Base-by-base conservation (phyloP, 1,140 invertebrate genomes). In the Diachasmimorpha longicaudata region DNA sequence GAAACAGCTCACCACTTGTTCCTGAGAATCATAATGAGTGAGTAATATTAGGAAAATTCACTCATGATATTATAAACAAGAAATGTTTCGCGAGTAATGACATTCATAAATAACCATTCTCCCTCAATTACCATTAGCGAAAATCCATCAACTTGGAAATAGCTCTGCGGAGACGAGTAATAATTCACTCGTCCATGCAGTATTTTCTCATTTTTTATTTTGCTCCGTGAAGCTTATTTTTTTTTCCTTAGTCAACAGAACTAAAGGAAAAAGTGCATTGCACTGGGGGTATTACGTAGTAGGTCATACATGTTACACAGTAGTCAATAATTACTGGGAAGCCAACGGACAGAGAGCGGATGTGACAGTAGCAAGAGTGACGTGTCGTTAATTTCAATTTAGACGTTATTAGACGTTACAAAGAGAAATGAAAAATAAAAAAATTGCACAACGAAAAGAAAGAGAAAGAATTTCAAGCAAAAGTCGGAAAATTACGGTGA, bases 311-410 rank as follows among this genome's bases (percentile, higher is more conserved):
- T 63, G 58, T 63, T 63, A 63, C 58, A 63, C 23, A 63, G 58
- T 25, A 63, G 58, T 63, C 58, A 63, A 63, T 63, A 63, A 63
- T 63, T 63, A 63, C 58, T 63, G 58, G 23, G 23, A 63, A 63
- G 23, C 19, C 23, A 63, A 63, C 58, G 23, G 11, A 31, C 23
- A 63, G 58, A 63, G 23, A 63, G 23, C 58, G 58, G 58, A 63
- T 63, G 58, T 63, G 58, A 63, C 58, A 63, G 58, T 63, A 52
- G 48, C 48, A 31, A 25, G 10, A 25, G 58, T 63, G 58, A 63
- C 58, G 58, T 63, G 58, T 63, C 58, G 58, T 63, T 63, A 63
- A 63, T 63, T 63, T 63, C 58, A 63, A 63, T 63, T 63, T 63
- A 63, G 23, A 63, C 58, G 58, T 63, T 52, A 52, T 63, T 63